phyloP scores from a whole-genome alignment of 1,140 invertebrate species.

The Adoxophyes honmai region DNA sequence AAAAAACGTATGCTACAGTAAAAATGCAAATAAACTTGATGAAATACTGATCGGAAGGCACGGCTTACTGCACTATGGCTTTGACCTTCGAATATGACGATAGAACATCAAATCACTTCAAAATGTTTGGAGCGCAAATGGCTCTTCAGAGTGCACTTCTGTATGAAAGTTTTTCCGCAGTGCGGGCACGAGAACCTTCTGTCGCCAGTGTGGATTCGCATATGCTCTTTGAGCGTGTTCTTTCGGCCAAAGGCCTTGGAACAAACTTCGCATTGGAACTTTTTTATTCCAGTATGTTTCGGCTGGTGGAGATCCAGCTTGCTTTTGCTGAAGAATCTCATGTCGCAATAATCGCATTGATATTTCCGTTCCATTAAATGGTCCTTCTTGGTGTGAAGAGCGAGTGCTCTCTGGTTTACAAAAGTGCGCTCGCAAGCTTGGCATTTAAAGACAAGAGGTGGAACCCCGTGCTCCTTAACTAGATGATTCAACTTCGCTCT shows the following conservation, averaged over 20 bases:
- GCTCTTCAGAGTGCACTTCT: slow-evolving; percentile 53
- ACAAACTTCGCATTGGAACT: slow-evolving; percentile 83
- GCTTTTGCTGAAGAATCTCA: slow-evolving; percentile 76
- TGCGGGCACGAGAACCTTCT: slow-evolving; percentile 54
- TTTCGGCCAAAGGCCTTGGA: slow-evolving; percentile 78
- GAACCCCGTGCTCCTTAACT: not conserved
- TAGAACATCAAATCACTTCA: slow-evolving; percentile 73
- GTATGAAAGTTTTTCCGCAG: slow-evolving; percentile 63
- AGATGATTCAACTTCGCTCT: not conserved
- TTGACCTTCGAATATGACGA: too few relatives aligned
- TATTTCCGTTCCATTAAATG: slow-evolving; percentile 30
- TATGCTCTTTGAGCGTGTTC: slow-evolving; percentile 75
- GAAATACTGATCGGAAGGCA: too few relatives aligned
- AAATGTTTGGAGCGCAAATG: slow-evolving; percentile 55
- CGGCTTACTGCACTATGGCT: too few relatives aligned
- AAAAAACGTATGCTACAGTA: too few relatives aligned
- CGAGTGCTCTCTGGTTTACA: not conserved
- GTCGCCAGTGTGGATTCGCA: slow-evolving; percentile 77
- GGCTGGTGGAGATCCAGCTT: slow-evolving; percentile 73
- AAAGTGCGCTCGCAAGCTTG: slow-evolving; percentile 5
- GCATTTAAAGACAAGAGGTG: not conserved
- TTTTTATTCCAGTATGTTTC: slow-evolving; percentile 83
- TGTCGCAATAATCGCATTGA: slow-evolving; percentile 70
- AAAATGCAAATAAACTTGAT: too few relatives aligned
- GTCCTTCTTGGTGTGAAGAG: slow-evolving; percentile 10